phyloP scores from a whole-genome alignment of 2,113 vertebrate genomes.

The Bolborhynchus lineola region DNA sequence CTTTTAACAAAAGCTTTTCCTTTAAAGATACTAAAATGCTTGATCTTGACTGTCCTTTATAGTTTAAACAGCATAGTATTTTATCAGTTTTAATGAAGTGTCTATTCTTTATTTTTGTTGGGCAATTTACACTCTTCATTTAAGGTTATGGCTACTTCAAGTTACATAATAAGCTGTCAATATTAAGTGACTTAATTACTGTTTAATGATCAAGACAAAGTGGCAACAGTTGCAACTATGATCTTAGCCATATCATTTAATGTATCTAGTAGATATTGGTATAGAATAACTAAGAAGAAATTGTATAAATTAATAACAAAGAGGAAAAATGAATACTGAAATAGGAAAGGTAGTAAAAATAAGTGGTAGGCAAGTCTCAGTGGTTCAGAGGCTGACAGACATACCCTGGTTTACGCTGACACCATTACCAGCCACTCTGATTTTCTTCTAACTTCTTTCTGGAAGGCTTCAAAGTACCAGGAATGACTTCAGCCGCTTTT shows the following conservation, averaged over 20 bases:
- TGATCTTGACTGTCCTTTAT: not conserved
- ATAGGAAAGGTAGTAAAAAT: not conserved
- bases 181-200: not conserved
- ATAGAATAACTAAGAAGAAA: not conserved
- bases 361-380: not conserved
- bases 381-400: not conserved
- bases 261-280: not conserved
- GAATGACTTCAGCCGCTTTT: not conserved
- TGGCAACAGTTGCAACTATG: not conserved
- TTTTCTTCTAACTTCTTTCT: not conserved
- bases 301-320: not conserved
- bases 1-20: not conserved
- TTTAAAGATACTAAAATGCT: not conserved
- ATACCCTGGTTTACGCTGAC: not conserved
- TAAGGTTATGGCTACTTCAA: not conserved
- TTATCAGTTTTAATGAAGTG: not conserved
- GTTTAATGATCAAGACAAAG: not conserved
- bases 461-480: not conserved
- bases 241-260: not conserved
- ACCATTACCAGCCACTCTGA: not conserved
- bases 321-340: not conserved
- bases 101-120: not conserved
- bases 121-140: not conserved
- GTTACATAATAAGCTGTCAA: not conserved
- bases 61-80: not conserved